These are phyloP conservation scores for Drosophila arawakana DNA, from an alignment of 1,140 invertebrate species.

Conservation along the genomic window DNA sequence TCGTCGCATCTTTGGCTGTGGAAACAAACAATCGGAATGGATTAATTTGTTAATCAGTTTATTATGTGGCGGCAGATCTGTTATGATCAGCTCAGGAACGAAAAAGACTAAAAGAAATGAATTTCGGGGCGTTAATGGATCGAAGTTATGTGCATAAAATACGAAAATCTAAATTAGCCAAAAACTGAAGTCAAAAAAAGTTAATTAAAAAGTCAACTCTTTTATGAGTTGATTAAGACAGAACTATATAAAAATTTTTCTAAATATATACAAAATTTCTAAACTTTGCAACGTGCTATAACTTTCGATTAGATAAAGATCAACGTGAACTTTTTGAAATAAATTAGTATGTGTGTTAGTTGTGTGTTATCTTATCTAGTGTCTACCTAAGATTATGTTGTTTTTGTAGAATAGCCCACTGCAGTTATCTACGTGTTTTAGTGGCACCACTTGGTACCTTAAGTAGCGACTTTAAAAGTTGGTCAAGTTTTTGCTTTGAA, in stretches of 20 bases:
- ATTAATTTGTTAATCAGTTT: constrained; percentile 82
- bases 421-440: constrained; percentile 3
- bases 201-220: constrained; percentile 6
- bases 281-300: not conserved
- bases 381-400: not conserved
- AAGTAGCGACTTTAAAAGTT: no score
- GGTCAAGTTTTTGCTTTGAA: no score
- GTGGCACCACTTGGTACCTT: no score
- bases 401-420: constrained; percentile 2
- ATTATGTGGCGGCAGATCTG: constrained; percentile 54
- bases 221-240: not conserved
- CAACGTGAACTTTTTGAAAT: not conserved
- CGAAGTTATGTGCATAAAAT: constrained; percentile 3
- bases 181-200: not conserved
- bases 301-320: constrained; percentile 16
- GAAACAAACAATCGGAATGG: constrained; percentile 69
- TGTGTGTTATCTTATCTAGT: constrained; percentile 14
- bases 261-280: not conserved
- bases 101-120: not conserved
- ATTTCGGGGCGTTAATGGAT: constrained; percentile 3
- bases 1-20: constrained; percentile 23
- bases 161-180: not conserved
- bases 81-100: constrained; percentile 26
- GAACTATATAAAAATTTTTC: not conserved
- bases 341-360: not conserved